Evolutionary conservation across 2,113 vertebrate genomes (phyloP), one percentile per base, ranked within the genome.

Genomic region (Corapipo altera): DNA sequence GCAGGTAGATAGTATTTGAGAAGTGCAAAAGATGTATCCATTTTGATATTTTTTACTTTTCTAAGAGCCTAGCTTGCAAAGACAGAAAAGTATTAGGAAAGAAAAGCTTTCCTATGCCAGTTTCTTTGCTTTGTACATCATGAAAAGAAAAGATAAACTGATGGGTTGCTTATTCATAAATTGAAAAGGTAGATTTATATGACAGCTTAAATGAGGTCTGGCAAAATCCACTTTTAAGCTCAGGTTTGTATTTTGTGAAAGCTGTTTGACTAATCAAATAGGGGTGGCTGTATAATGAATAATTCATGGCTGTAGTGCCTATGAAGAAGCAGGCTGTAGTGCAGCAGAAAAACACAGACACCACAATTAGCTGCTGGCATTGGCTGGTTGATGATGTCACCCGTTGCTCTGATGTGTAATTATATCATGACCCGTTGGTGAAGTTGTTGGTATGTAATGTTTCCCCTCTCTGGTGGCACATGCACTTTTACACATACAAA

Each of bases 261-360:
- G 37, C 76, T 76, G 86, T 91, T 82, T 83, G 48, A 71, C 55
- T 94, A 93, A 89, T 95, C 95, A 97, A 95, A 94, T 74, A 91
- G 58, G 89, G 95, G 64, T 72, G 54, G 23, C 72, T 66, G 54
- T 85, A 51, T 58, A 44, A 77, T 96, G 88, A 93, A 97, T 96
- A 96, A 91, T 82, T 94, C 72, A 92, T 82, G 32, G 8, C 0
- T 30, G 71, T 4, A 8, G 11, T 74, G 57, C 57, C 35, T 84
- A 59, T 87, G n/a, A 93, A 90, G 79, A 72, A 70, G 22, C 22
- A 48, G 35, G 46, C 78, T 92, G 87, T 83, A 97, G 39, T 86
- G 43, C 21, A 89, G 32, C 71, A 51, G 79, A 67, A 15, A 48
- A 85, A 22, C 44, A 77, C 5, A 58, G 73, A 91, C 78, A 93